Conservation (phyloP, 2,113 vertebrate species). For the Rhinoderma darwinii region DNA sequence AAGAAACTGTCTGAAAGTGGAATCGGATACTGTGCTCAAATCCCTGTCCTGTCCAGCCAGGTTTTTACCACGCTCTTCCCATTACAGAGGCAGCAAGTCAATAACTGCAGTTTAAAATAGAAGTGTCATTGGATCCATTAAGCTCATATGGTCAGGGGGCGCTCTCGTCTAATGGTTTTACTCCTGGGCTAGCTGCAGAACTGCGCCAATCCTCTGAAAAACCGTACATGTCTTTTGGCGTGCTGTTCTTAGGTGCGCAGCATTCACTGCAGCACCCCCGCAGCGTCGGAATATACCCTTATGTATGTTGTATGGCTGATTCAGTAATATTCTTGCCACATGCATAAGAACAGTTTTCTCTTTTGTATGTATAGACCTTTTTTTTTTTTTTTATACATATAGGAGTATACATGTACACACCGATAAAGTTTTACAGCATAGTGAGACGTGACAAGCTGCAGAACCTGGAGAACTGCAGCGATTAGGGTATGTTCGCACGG, state of each 20-base stretch:
- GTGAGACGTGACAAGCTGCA: conserved; percentile 1
- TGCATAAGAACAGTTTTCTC: no score
- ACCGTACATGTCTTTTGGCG: no score
- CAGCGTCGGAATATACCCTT: no score
- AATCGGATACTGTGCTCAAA: background rate
- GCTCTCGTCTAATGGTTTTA: background rate
- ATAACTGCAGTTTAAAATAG: background rate
- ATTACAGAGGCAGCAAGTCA: background rate
- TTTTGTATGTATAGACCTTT: no score
- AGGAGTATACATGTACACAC: background rate
- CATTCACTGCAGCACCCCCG: no score
- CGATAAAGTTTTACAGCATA: background rate
- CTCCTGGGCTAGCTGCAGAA: no score
- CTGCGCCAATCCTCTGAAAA: no score
- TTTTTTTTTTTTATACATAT: no score
- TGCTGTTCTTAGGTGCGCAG: no score
- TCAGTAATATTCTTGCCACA: no score
- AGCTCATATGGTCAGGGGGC: background rate
- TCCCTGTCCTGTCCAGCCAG: background rate
- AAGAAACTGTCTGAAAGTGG: background rate
- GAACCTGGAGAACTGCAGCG: background rate
- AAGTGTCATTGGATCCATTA: background rate
- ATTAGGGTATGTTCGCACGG: no score
- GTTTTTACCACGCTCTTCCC: background rate
- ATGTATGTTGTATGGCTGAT: no score